Base-by-base conservation (phyloP, 2,888 invertebrate species). In the Ophion obscuratus region DNA sequence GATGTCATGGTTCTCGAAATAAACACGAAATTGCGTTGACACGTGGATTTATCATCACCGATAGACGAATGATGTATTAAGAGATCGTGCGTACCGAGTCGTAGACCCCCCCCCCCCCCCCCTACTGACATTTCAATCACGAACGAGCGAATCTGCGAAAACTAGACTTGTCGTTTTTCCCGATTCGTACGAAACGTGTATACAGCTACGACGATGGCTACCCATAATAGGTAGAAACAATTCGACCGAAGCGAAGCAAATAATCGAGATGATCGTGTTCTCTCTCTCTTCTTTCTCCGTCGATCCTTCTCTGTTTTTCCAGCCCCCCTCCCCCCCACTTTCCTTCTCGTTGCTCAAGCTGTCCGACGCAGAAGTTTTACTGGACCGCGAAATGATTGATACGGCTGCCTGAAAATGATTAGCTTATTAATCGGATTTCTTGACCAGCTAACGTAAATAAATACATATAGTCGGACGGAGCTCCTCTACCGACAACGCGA, bases 351-450 rank as follows among this genome's bases (percentile, higher is more conserved):
- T 90, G 89, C 90, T 89, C 89, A 89, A 89, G 87, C 92, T 92
- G 92, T 92, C 92, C 88, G 86, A 84, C 80, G 84, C 92, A 92
- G 92, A 87, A 87, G 81, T 84, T 89, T 87, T 89, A 85, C 89
- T 76, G 87, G 87, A 86, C 88, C 89, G 90, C 88, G 88, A 89
- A 90, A 92, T 92, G 92, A 92, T 92, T 91, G 91, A 92, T 92
- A 90, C 88, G 88, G 87, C 84, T 87, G 89, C 88, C 92, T 91
- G 92, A 89, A 88, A 87, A 90, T 92, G 91, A 92, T 92, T 92
- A 91, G 90, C 90, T 91, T 92, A 92, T 92, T 92, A 92, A 92
- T 92, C 92, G 92, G 87, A 89, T 89, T 89, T 89, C 89, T 91
- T 91, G 91, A 91, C 90, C 90, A 86, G 74, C 84, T 68, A 81